Conservation (phyloP, 2,113 vertebrate species). For the Bujurquina vittata region DNA sequence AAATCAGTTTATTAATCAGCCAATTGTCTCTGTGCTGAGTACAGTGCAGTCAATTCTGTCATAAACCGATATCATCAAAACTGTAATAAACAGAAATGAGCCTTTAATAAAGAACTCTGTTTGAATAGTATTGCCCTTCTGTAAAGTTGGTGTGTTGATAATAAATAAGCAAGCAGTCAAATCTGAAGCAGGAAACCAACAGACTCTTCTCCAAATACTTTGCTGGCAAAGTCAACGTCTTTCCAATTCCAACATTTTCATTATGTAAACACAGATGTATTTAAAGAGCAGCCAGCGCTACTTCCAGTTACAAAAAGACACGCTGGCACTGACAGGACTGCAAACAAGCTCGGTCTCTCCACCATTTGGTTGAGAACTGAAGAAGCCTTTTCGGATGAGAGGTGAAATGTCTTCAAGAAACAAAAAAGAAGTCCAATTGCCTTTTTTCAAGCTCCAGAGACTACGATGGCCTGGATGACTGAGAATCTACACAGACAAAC, state of each 20-base stretch:
- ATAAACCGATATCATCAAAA: neutral
- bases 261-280: neutral
- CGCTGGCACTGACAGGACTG: neutral
- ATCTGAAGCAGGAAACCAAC: neutral
- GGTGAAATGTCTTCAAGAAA: no score
- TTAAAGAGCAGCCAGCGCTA: neutral
- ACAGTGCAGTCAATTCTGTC: neutral
- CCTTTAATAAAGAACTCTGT: neutral
- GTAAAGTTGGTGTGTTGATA: neutral
- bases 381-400: no score
- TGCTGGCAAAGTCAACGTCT: neutral
- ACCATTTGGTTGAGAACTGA: no score
- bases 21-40: neutral
- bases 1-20: neutral
- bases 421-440: no score
- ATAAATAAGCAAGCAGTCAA: neutral
- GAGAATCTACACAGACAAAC: no score
- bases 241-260: neutral
- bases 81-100: neutral
- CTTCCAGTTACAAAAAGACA: neutral
- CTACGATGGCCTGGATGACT: no score
- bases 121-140: accelerated
- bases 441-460: no score
- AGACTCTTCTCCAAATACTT: neutral
- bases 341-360: neutral